A percentile compares a stretch with the other conserved stretches of the same genome.
Evolutionary conservation across 2,888 invertebrate genomes (phyloP).

Genomic region (Patella caerulea): DNA sequence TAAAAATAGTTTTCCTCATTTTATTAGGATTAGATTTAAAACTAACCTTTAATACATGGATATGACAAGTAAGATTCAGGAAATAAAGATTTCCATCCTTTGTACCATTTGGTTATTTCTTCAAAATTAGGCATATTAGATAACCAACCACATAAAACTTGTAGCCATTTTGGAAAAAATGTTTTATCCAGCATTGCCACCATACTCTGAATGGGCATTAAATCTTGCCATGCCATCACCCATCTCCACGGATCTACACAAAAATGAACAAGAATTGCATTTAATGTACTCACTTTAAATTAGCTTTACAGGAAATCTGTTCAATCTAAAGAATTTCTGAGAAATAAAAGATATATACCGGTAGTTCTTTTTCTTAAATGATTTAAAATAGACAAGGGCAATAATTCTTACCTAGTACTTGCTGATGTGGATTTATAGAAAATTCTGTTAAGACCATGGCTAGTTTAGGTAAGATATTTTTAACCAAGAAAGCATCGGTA

Average conservation of each 20-base stretch:
- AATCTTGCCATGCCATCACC: slow-evolving; percentile 93
- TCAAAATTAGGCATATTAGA: slow-evolving; percentile 90
- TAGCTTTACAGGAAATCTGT: background rate
- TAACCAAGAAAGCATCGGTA: slow-evolving; percentile 85
- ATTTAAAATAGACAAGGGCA: too few relatives aligned
- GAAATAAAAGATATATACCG: background rate
- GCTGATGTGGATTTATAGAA: slow-evolving; percentile 69
- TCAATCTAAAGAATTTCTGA: background rate
- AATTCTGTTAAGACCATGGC: slow-evolving; percentile 66
- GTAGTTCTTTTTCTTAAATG: too few relatives aligned
- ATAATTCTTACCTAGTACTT: slow-evolving; percentile 60
- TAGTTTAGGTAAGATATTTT: slow-evolving; percentile 76
- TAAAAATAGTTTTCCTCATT: too few relatives aligned
- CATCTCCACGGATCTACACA: slow-evolving; percentile 89
- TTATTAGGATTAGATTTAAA: background rate
- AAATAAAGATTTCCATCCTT: slow-evolving; percentile 77
- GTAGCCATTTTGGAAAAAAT: slow-evolving; percentile 86
- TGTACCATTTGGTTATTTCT: slow-evolving; percentile 91
- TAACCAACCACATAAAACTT: slow-evolving; percentile 81
- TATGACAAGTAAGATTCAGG: slow-evolving; percentile 75
- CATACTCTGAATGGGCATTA: slow-evolving; percentile 84
- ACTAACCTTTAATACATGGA: slow-evolving; percentile 75
- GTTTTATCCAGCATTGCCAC: slow-evolving; percentile 86
- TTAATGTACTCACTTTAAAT: background rate
- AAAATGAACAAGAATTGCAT: slow-evolving; percentile 11